Evolutionary conservation across 2,797 vertebrate genomes (phyloP).

Genomic region (Anguilla megastoma): DNA sequence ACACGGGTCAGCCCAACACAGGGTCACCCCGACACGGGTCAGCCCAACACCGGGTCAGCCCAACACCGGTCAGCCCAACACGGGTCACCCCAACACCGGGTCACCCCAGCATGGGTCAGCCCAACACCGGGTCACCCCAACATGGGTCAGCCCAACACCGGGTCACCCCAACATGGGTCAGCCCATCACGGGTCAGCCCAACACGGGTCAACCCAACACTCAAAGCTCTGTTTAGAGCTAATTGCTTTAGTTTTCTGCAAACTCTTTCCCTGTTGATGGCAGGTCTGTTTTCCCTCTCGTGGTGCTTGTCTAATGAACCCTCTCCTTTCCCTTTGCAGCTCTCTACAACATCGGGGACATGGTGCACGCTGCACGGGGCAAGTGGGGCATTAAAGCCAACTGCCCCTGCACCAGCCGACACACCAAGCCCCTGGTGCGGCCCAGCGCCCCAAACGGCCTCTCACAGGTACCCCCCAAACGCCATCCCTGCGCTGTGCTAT

Average conservation of each 20-base stretch:
- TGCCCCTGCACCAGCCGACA: slow-evolving; percentile 95
- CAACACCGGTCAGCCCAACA: not conserved
- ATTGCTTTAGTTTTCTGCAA: too few relatives aligned
- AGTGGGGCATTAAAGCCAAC: slow-evolving; percentile 99
- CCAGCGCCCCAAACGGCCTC: slow-evolving; percentile 91
- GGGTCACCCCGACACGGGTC: not conserved
- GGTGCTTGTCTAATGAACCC: not conserved
- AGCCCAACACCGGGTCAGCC: not conserved
- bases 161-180: not conserved
- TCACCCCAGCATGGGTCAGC: not conserved
- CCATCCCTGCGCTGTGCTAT: not conserved
- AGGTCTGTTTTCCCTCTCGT: not conserved
- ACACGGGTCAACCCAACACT: too few relatives aligned
- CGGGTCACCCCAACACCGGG: too few relatives aligned
- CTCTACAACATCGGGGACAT: slow-evolving; percentile 99
- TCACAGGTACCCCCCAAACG: slow-evolving; percentile 80
- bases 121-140: not conserved
- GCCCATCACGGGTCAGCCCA: too few relatives aligned
- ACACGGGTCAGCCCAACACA: not conserved
- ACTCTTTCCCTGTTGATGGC: not conserved
- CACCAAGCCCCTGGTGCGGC: slow-evolving; percentile 86
- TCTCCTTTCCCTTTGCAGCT: slow-evolving; percentile 67
- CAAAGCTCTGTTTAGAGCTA: too few relatives aligned
- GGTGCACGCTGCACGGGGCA: slow-evolving; percentile 96
- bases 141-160: not conserved